Evolutionary conservation across 2,888 invertebrate genomes (phyloP).

Genomic region (Hemistola chrysoprasaria): DNA sequence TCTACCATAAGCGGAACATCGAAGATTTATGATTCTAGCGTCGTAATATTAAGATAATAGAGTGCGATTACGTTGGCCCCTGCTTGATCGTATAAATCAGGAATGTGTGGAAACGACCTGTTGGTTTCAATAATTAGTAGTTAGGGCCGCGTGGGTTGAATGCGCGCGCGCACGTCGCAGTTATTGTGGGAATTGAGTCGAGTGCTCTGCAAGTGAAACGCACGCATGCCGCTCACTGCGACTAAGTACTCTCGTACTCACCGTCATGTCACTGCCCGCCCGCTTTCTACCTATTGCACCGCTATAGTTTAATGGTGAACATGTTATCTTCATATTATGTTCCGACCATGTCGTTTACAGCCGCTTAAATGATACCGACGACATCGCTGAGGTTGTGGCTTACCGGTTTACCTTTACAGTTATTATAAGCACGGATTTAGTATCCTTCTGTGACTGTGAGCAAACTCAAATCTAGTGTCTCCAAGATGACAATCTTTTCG

Average conservation of each 20-base stretch:
- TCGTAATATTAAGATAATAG: neutral
- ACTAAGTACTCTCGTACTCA: too few species aligned
- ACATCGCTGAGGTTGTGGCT: neutral
- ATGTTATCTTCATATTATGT: neutral
- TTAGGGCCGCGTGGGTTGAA: conserved; percentile 60
- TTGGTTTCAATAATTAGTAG: conserved; percentile 69
- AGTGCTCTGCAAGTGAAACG: conserved; percentile 47
- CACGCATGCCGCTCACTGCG: conserved; percentile 34
- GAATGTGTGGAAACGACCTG: conserved; percentile 59
- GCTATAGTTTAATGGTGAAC: conserved; percentile 17
- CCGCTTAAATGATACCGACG: neutral
- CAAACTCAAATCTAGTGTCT: conserved; percentile 7
- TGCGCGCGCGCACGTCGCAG: conserved; percentile 50
- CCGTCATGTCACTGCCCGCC: conserved; percentile 30
- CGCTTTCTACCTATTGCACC: conserved; percentile 43
- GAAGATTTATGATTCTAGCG: neutral
- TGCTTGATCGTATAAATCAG: conserved; percentile 53
- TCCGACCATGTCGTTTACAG: neutral
- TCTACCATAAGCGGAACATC: too few species aligned
- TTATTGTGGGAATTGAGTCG: conserved; percentile 57
- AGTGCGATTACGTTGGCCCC: conserved; percentile 27
- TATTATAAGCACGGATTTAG: conserved; percentile 6
- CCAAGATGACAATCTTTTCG: conserved; percentile 29
- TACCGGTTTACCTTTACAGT: conserved; percentile 5
- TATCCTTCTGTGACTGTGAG: conserved; percentile 7